Conservation (phyloP, 2,113 vertebrate species). For the Heterocephalus glaber region DNA sequence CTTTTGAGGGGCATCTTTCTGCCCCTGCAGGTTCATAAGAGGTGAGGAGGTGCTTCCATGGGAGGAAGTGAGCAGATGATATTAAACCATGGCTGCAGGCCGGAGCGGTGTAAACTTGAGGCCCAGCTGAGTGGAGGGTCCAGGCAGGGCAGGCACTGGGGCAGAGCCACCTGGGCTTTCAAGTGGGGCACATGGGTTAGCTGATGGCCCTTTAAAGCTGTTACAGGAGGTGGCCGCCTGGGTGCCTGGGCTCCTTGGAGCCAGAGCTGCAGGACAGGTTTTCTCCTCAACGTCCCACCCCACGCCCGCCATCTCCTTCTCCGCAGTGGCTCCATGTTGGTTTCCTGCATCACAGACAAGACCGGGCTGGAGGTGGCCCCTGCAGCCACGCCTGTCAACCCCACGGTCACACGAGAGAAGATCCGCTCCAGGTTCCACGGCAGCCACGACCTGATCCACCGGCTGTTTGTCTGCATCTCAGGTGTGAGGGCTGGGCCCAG, state of each 20-base stretch:
- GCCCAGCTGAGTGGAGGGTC: not conserved
- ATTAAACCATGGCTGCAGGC: too few species aligned
- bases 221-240: not conserved
- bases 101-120: not conserved
- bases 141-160: not conserved
- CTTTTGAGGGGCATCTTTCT: not conserved
- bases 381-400: slow-evolving; percentile 87
- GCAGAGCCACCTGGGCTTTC: rapidly evolving
- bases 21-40: not conserved
- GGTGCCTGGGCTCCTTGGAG: not conserved
- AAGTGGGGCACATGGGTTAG: not conserved
- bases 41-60: rapidly evolving
- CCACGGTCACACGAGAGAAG: slow-evolving; percentile 91
- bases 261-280: not conserved
- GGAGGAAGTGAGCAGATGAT: too few species aligned
- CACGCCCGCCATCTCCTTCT: not conserved
- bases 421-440: slow-evolving; percentile 96
- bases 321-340: slow-evolving; percentile 87
- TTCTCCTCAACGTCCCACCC: not conserved
- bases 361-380: slow-evolving; percentile 88
- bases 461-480: slow-evolving; percentile 99
- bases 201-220: not conserved
- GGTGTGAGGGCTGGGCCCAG: slow-evolving; percentile 82
- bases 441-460: slow-evolving; percentile 97
- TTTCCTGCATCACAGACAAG: slow-evolving; percentile 90